A percentile compares a stretch with the other conserved stretches of the same genome.
phyloP scores from a whole-genome alignment of 2,797 vertebrate genomes.

The Urophycis tenuis region DNA sequence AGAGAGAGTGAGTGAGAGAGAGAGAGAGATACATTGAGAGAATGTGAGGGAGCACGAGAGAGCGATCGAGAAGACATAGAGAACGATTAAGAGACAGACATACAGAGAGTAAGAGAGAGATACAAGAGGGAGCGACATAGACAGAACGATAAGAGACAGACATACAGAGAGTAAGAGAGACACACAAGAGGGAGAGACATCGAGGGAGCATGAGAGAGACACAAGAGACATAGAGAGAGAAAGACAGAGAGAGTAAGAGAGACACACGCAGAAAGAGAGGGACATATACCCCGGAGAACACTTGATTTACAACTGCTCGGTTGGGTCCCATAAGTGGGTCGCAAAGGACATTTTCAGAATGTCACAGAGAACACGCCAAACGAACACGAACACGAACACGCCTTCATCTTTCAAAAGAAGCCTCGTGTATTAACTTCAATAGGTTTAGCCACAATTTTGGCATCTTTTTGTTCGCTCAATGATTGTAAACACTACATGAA shows the following conservation, averaged over 20 bases:
- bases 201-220: conserved; percentile 1
- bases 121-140: background rate
- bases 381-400: too few relatives aligned
- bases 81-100: background rate
- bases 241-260: conserved; percentile 27
- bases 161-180: background rate
- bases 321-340: too few relatives aligned
- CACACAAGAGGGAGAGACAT: conserved; percentile 11
- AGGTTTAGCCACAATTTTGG: too few relatives aligned
- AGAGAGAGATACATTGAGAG: background rate
- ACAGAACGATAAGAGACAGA: background rate
- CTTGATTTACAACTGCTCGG: too few relatives aligned
- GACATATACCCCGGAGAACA: background rate
- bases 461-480: too few relatives aligned
- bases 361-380: too few relatives aligned
- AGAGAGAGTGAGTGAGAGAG: conserved; percentile 5
- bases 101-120: background rate
- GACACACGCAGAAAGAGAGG: conserved; percentile 33
- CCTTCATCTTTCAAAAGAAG: too few relatives aligned
- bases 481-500: too few relatives aligned
- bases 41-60: too few relatives aligned
- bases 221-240: background rate
- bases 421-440: too few relatives aligned
- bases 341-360: too few relatives aligned
- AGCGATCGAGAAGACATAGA: too few relatives aligned